A percentile compares a stretch with the other conserved stretches of the same genome.
These are phyloP conservation scores for Phenganax stokvisi DNA, from an alignment of 92 coral and sea anemone species.

Conservation along the genomic window DNA sequence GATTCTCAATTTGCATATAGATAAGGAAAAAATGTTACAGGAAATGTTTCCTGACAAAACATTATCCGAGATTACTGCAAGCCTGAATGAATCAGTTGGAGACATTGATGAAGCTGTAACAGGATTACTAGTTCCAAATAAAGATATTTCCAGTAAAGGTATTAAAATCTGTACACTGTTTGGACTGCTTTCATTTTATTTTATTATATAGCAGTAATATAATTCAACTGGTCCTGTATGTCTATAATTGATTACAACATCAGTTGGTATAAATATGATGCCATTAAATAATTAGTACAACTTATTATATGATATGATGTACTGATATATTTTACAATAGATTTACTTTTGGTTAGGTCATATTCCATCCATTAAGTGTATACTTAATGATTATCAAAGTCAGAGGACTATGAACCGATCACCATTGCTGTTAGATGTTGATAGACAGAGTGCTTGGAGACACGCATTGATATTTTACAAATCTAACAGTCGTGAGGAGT, in stretches of 20 bases:
- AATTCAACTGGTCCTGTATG: no score
- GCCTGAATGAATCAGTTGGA: neutral
- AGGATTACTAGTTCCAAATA: neutral
- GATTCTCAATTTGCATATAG: neutral
- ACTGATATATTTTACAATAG: neutral
- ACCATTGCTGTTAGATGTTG: slow-evolving; percentile 14
- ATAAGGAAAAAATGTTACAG: neutral
- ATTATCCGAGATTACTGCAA: neutral
- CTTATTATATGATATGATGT: neutral
- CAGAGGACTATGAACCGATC: neutral
- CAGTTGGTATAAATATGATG: no score
- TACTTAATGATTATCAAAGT: slow-evolving; percentile 1
- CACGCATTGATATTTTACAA: slow-evolving; percentile 36
- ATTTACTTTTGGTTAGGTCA: neutral
- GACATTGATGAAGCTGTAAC: slow-evolving; percentile 2
- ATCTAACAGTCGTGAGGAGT: slow-evolving; percentile 12
- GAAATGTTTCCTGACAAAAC: neutral
- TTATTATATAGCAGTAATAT: no score
- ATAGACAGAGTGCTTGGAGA: slow-evolving; percentile 18
- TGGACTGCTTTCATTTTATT: neutral
- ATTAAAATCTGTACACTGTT: neutral
- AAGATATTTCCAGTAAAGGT: neutral
- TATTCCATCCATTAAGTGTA: slow-evolving; percentile 1
- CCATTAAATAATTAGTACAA: neutral
- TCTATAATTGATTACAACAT: no score